Conservation (phyloP, 2,113 vertebrate species). For the Hemibagrus wyckioides region DNA sequence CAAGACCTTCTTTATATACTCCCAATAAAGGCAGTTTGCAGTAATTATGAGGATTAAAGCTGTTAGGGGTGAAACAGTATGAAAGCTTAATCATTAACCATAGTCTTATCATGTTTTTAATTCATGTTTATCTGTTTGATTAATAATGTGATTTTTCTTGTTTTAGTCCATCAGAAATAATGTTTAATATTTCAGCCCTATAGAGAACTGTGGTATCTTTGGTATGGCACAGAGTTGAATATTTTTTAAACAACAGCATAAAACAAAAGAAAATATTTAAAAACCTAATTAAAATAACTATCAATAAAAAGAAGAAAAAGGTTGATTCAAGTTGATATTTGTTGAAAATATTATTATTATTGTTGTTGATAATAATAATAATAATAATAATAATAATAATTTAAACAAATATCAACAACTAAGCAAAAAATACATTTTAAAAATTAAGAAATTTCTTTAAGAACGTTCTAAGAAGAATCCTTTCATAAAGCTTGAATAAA, state of each 20-base stretch:
- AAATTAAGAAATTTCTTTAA: too few species aligned
- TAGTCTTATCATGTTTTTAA: conserved; percentile 3
- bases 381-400: not conserved
- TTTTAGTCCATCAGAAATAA: not conserved
- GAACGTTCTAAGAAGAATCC: not conserved
- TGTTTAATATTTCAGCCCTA: not conserved
- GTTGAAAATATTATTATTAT: too few species aligned
- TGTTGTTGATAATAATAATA: too few species aligned
- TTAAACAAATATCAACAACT: not conserved
- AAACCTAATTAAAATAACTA: not conserved
- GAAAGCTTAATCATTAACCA: not conserved
- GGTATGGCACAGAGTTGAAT: not conserved
- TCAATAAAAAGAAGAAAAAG: not conserved
- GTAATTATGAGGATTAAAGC: conserved; percentile 22
- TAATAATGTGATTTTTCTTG: not conserved
- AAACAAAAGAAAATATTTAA: not conserved
- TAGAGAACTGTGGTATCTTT: not conserved
- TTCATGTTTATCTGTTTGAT: not conserved
- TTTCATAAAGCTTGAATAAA: not conserved
- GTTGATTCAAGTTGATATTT: too few species aligned
- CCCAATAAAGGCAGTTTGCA: not conserved
- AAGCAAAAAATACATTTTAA: too few species aligned
- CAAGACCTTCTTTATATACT: not conserved
- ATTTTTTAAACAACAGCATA: not conserved
- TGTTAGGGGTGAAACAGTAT: conserved; percentile 2